Base-by-base conservation (phyloP, 2,888 invertebrate genomes). In the Rhynchonema sp. region DNA sequence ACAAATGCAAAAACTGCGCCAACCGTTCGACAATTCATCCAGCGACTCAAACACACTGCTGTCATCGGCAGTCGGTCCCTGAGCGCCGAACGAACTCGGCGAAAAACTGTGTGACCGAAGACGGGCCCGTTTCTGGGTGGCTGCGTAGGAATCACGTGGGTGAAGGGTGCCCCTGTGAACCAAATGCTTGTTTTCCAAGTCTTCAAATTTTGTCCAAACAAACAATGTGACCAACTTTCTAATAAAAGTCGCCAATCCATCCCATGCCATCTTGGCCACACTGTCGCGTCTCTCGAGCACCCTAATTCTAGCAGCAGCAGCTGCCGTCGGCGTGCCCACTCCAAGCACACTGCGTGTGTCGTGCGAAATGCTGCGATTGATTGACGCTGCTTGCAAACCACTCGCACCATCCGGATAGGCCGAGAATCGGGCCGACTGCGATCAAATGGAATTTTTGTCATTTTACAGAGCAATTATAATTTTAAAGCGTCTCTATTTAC, bases 261-360 rank as follows among this genome's bases (percentile, higher is more conserved):
- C 61, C 61, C 61, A 61, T 46, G 61, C 61, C 55, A 61, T 46
- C 46, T 61, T 61, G 30, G 61, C 61, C 49, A 61, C 61, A 27
- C 55, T 55, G 30, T 61, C 61, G 46, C 61, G 55, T 20, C 61
- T 28, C 9, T 38, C 26, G 56, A 57, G 20, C 28, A 29, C 25
- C 57, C 20, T 38, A 6, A 26, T 9, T 27, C 27, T 3, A 25
- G 26, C 27, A 25, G 25, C 26, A 2, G 55, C 9, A 17, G n/a
- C n/a, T n/a, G n/a, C n/a, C n/a, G n/a, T n/a, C n/a, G n/a, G n/a
- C n/a, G n/a, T n/a, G n/a, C n/a, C n/a, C n/a, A n/a, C n/a, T n/a
- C n/a, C n/a, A n/a, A n/a, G n/a, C n/a, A n/a, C 52, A 52, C 52
- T 25, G n/a, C 52, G n/a, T n/a, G 13, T 6, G 52, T 52, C 52